phyloP scores from a whole-genome alignment of 2,888 invertebrate species.

The Drosophila anceps region DNA sequence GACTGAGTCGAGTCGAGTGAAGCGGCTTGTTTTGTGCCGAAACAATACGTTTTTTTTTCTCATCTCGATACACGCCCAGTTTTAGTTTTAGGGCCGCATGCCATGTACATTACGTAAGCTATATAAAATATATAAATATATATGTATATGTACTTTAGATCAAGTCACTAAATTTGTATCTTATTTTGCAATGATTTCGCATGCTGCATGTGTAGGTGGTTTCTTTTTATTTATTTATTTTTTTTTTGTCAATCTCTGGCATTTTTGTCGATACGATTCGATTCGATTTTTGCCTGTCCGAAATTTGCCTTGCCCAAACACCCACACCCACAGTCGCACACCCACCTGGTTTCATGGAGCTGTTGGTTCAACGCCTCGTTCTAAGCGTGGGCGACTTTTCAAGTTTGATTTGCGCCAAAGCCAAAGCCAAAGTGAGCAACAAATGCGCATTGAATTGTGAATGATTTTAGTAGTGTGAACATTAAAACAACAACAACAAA shows the following conservation, averaged over 20 bases:
- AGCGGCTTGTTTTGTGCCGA: conserved; percentile 38
- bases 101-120: conserved; percentile 59
- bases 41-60: conserved; percentile 33
- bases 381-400: conserved; percentile 73
- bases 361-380: conserved; percentile 76
- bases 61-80: conserved; percentile 47
- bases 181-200: conserved; percentile 32
- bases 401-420: conserved; percentile 75
- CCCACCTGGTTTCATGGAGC: conserved; percentile 48
- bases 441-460: conserved; percentile 72
- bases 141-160: conserved; percentile 24
- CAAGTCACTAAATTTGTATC: conserved; percentile 31
- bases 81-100: conserved; percentile 56
- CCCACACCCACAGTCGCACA: conserved; percentile 56
- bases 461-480: conserved; percentile 53
- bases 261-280: conserved; percentile 54
- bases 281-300: conserved; percentile 69
- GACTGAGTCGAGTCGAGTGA: conserved; percentile 34
- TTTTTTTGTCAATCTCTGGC: conserved; percentile 42
- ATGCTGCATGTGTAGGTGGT: conserved; percentile 50
- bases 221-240: not conserved
- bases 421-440: conserved; percentile 31
- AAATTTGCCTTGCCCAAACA: conserved; percentile 67
- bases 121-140: conserved; percentile 13
- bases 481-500: conserved; percentile 3